These are phyloP conservation scores for Sebastes alutus DNA, from an alignment of 2,797 vertebrate species.

Conservation along the genomic window DNA sequence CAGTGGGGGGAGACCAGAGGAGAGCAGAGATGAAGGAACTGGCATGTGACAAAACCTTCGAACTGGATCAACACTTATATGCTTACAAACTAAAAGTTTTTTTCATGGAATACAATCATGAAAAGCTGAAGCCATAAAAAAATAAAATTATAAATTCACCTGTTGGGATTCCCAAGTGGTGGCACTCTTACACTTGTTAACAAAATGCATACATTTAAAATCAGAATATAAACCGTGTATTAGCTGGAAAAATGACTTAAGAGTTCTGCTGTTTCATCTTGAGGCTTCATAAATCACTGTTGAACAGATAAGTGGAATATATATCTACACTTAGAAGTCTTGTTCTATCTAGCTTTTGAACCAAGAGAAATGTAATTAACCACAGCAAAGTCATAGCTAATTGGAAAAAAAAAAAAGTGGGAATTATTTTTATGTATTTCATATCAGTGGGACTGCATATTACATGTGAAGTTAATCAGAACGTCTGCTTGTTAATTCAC, in stretches of 20 bases:
- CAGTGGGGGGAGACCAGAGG: neutral
- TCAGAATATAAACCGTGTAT: conserved; percentile 15
- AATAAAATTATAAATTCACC: neutral
- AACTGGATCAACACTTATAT: neutral
- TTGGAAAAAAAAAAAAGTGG: conserved; percentile 64
- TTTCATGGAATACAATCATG: neutral
- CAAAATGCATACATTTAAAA: conserved; percentile 5
- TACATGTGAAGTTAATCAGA: conserved; percentile 68
- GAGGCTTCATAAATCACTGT: conserved; percentile 60
- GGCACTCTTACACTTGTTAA: neutral
- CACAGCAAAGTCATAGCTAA: conserved; percentile 69
- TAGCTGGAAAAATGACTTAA: conserved; percentile 24
- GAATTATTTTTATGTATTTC: conserved; percentile 65
- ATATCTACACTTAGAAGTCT: conserved; percentile 61
- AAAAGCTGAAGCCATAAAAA: neutral
- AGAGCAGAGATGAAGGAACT: neutral
- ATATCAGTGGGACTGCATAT: conserved; percentile 56
- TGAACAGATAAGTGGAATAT: conserved; percentile 59
- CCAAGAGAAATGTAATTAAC: conserved; percentile 72
- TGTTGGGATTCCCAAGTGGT: neutral
- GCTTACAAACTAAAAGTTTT: neutral
- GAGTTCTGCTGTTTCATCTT: conserved; percentile 58
- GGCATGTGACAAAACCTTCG: neutral
- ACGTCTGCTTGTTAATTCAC: conserved; percentile 68
- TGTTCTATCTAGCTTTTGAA: conserved; percentile 60